A percentile compares a stretch with the other conserved stretches of the same genome.
phyloP scores from a whole-genome alignment of 2,113 vertebrate species.

The Urocitellus parryii region DNA sequence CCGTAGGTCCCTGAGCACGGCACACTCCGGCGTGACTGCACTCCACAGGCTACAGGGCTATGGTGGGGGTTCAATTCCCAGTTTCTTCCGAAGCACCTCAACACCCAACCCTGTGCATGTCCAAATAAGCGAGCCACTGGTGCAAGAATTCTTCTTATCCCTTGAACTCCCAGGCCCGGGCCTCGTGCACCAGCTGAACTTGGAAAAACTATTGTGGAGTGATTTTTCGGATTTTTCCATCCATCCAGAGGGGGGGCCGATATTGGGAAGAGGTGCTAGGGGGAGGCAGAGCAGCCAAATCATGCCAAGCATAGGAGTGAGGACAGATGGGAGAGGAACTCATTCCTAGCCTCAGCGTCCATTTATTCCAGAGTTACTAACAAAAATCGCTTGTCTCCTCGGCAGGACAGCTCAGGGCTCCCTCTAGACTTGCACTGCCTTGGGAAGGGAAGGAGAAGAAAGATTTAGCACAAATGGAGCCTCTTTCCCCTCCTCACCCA shows the following conservation, averaged over 20 bases:
- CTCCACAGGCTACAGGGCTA: not conserved
- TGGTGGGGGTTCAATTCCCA: not conserved
- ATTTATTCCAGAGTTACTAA: not conserved
- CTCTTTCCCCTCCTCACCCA: not conserved
- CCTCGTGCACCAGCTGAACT: not conserved
- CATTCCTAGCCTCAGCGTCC: not conserved
- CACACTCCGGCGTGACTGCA: rapidly evolving
- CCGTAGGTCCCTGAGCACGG: rapidly evolving
- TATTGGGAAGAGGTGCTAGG: not conserved
- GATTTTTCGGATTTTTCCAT: not conserved
- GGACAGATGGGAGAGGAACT: not conserved
- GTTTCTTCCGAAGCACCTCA: not conserved
- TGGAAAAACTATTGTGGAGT: not conserved
- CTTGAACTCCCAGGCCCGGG: not conserved
- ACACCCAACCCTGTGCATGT: not conserved
- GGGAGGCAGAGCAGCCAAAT: not conserved
- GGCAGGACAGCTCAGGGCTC: not conserved
- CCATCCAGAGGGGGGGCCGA: not conserved
- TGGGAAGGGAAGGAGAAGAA: not conserved
- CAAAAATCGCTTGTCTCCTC: not conserved
- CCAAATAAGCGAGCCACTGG: not conserved
- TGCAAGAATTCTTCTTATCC: not conserved
- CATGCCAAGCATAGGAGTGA: not conserved
- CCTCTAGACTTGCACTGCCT: not conserved
- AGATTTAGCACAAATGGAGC: not conserved